Percentiles rank a stretch among this genome's conserved stretches.
Evolutionary conservation across 2,888 invertebrate species (phyloP).

Genomic region (Hybos culiciformis): DNA sequence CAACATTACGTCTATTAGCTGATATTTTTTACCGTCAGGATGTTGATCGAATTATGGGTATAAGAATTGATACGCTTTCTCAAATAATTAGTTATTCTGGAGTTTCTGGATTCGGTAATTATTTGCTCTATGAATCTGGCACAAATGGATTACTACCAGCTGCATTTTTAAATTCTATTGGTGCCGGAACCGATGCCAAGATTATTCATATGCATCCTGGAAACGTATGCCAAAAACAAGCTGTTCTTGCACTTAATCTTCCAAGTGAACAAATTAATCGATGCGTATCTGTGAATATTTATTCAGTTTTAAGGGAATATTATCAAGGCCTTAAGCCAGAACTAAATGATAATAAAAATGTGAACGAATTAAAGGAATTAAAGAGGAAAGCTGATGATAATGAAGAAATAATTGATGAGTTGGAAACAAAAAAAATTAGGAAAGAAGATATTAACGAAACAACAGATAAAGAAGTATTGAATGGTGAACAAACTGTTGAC

Average conservation of each 20-base stretch:
- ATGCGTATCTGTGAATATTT: conserved; percentile 61
- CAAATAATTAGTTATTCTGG: conserved; percentile 76
- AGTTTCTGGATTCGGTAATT: conserved; percentile 60
- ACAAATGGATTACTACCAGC: conserved; percentile 75
- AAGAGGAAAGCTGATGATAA: neutral
- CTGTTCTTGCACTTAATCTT: conserved; percentile 68
- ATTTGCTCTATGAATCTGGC: conserved; percentile 77
- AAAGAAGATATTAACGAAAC: conserved; percentile 16
- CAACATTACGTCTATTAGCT: conserved; percentile 65
- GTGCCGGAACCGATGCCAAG: conserved; percentile 46
- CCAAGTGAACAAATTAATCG: conserved; percentile 52
- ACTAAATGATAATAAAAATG: conserved; percentile 10
- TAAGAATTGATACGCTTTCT: conserved; percentile 77
- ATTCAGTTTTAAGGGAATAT: conserved; percentile 55
- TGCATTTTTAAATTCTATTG: conserved; percentile 65
- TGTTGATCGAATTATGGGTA: conserved; percentile 55
- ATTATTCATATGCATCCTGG: conserved; percentile 69
- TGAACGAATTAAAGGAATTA: conserved; percentile 4
- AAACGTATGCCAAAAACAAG: conserved; percentile 64
- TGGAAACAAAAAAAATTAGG: conserved; percentile 17
- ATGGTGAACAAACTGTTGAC: conserved; percentile 13
- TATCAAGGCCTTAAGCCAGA: conserved; percentile 47
- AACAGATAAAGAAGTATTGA: conserved; percentile 17
- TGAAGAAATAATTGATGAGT: conserved; percentile 15
- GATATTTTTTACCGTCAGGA: conserved; percentile 76